Conservation (phyloP, 2,888 invertebrate species). For the Dioctria rufipes region DNA sequence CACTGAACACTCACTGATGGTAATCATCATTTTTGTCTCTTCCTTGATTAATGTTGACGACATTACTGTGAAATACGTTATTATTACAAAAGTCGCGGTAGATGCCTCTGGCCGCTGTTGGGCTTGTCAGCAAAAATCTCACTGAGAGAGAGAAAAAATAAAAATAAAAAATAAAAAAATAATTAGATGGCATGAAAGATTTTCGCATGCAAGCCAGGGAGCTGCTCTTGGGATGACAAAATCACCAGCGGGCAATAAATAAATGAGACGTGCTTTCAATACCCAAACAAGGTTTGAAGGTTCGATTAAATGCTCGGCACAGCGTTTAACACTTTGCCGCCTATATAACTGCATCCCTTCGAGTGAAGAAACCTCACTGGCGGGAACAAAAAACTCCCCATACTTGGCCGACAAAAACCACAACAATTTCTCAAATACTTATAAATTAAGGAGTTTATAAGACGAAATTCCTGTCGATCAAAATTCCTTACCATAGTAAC, state of each 20-base stretch:
- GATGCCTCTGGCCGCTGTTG: not conserved
- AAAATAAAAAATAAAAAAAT: constrained; percentile 32
- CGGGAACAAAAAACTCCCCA: constrained; percentile 57
- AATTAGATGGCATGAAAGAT: constrained; percentile 36
- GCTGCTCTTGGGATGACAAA: constrained; percentile 37
- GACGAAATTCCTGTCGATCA: constrained; percentile 72
- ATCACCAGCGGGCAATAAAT: constrained; percentile 67
- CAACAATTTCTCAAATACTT: constrained; percentile 70
- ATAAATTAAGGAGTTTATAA: constrained; percentile 71
- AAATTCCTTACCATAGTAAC: constrained; percentile 66
- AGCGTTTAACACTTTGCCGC: constrained; percentile 59
- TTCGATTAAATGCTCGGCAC: constrained; percentile 54
- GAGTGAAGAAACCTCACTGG: constrained; percentile 31
- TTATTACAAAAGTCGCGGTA: constrained; percentile 42
- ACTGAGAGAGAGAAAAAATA: constrained; percentile 15
- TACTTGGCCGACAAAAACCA: constrained; percentile 62
- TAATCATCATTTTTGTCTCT: not conserved
- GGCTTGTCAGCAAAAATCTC: constrained; percentile 19
- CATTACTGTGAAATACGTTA: constrained; percentile 37
- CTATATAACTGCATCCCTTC: constrained; percentile 51
- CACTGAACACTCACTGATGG: too few relatives aligned
- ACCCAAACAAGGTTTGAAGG: constrained; percentile 65
- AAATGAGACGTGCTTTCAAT: constrained; percentile 72
- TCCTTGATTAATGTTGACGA: constrained; percentile 42
- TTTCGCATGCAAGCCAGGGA: constrained; percentile 2